Evolutionary conservation across 2,113 vertebrate genomes (phyloP), one percentile per base, ranked within the genome.

Genomic region (Notarius lentiginosus): DNA sequence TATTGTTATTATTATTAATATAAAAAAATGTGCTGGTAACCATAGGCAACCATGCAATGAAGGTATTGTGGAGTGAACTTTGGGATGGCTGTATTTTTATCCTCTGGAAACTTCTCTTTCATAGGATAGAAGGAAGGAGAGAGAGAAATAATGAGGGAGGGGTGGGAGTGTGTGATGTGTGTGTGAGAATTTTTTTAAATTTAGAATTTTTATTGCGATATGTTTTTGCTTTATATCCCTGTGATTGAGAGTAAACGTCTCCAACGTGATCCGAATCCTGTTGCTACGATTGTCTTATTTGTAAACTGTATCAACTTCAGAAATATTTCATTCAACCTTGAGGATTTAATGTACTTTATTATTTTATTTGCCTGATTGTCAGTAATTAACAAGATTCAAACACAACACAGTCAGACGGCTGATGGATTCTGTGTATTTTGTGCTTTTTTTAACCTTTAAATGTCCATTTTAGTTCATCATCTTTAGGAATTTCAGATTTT

Each of bases 151-250:
- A 41, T 41, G 41, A 41, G 41, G 41, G 41, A 41, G 41, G 41
- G 41, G 41, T 41, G 41, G 2, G 34, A 0, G 41, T 41, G 41
- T 41, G 41, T 41, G 41, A 41, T 41, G 41, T 4, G 41, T 41
- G 41, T 41, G 41, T 41, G 41, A 41, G 41, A 41, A 41, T 41
- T 41, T 41, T 41, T 41, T 41, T 41, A 41, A 41, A 41, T 41
- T 41, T 41, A 41, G 41, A 41, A 41, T 41, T 41, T 41, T 41
- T 41, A 41, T 41, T 41, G 41, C 4, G 24, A 27, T 66, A 27
- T 5, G 30, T 30, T 68, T 87, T 93, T 90, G 91, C 91, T 93
- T 93, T 93, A 93, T 93, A 90, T 88, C 66, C 91, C 79, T 61
- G 72, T 80, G 87, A 86, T 70, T 80, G 87, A 84, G 77, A 87